phyloP scores from a whole-genome alignment of 2,888 invertebrate species.

The Dascillus cervinus region DNA sequence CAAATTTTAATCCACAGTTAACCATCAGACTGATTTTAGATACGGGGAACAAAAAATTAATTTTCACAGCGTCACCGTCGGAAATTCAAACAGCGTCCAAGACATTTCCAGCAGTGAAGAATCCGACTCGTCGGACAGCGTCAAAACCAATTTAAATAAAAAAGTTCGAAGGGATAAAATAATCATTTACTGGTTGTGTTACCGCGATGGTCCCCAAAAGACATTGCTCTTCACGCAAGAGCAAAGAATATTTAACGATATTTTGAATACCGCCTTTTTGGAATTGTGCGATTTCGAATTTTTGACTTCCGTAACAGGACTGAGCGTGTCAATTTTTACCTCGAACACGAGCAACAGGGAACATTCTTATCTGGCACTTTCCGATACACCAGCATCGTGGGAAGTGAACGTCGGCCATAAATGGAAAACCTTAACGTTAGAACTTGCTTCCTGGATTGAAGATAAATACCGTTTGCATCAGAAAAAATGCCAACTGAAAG shows the following conservation, averaged over 20 bases:
- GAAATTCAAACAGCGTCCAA: constrained; percentile 43
- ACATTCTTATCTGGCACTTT: constrained; percentile 58
- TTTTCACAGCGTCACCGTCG: constrained; percentile 60
- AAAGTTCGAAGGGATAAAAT: constrained; percentile 68
- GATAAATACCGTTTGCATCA: constrained; percentile 65
- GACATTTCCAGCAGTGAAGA: constrained; percentile 51
- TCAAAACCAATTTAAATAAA: constrained; percentile 43
- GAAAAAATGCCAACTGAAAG: constrained; percentile 66
- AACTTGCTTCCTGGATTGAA: constrained; percentile 74
- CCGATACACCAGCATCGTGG: constrained; percentile 69
- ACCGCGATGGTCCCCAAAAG: constrained; percentile 65
- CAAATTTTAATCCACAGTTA: background rate
- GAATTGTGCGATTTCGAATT: constrained; percentile 62
- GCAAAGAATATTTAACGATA: constrained; percentile 57
- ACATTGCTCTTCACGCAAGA: constrained; percentile 71
- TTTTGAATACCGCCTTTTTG: constrained; percentile 52
- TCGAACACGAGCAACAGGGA: constrained; percentile 46
- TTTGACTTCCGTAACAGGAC: constrained; percentile 59
- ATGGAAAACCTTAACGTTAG: constrained; percentile 72
- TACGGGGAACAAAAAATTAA: constrained; percentile 66
- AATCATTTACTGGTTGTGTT: constrained; percentile 73
- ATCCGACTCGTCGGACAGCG: constrained; percentile 42
- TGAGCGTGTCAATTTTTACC: constrained; percentile 55
- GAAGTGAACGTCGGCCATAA: constrained; percentile 71
- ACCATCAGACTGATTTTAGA: constrained; percentile 35